Percentiles rank a stretch among this genome's conserved stretches.
phyloP scores from a whole-genome alignment of 2,113 vertebrate species.

The Scytalopus superciliaris region DNA sequence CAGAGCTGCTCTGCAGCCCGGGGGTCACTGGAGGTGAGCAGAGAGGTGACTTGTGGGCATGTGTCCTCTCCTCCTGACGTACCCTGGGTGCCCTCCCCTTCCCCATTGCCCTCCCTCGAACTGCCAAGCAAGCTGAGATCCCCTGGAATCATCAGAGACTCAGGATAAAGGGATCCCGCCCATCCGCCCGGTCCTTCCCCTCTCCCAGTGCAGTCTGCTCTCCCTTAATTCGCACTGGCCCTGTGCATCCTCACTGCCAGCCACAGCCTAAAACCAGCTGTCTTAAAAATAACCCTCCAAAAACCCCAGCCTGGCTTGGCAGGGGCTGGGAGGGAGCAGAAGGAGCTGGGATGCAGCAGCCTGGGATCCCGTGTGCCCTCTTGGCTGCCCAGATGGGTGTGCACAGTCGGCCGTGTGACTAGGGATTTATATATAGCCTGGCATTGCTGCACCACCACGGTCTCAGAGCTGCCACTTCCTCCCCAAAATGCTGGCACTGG shows the following conservation, averaged over 20 bases:
- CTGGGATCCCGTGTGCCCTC: background rate
- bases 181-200: background rate
- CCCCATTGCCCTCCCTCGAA: background rate
- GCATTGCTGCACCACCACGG: accelerated
- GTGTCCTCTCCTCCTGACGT: background rate
- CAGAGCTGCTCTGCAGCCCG: background rate
- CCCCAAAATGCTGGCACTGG: background rate
- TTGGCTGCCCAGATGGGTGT: background rate
- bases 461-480: background rate
- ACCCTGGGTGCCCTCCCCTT: background rate
- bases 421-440: background rate
- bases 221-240: background rate
- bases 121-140: accelerated
- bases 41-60: background rate
- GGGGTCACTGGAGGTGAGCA: background rate
- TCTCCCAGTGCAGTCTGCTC: background rate
- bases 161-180: background rate
- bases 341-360: background rate
- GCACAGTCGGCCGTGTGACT: accelerated
- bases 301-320: background rate
- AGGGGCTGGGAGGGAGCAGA: background rate
- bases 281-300: background rate
- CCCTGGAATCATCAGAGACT: background rate
- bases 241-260: background rate
- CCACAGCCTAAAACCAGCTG: background rate